Conservation (phyloP, 2,797 vertebrate genomes). For the Gephyroberyx darwinii region DNA sequence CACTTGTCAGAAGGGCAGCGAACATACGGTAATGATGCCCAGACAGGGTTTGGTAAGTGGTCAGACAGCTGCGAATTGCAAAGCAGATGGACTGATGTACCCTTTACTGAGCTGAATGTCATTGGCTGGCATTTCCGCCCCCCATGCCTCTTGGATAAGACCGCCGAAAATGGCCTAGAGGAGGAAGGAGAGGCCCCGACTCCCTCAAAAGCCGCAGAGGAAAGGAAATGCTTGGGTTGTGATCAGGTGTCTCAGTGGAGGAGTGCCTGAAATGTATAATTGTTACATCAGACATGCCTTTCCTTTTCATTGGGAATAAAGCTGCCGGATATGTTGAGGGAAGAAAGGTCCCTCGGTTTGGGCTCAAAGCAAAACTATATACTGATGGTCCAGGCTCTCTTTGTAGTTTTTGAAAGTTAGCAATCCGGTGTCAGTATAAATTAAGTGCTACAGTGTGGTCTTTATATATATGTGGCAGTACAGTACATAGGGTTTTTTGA, state of each 20-base stretch:
- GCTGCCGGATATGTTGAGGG: neutral
- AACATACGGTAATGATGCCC: slow-evolving; percentile 75
- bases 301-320: neutral
- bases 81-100: slow-evolving; percentile 80
- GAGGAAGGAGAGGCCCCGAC: slow-evolving; percentile 28
- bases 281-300: slow-evolving; percentile 3
- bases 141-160: slow-evolving; percentile 64
- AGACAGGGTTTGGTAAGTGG: slow-evolving; percentile 72
- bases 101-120: slow-evolving; percentile 80
- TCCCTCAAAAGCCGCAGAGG: slow-evolving; percentile 18
- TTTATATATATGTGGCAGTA: too few relatives aligned
- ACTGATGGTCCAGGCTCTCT: neutral
- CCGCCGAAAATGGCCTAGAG: slow-evolving; percentile 59
- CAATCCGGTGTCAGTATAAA: neutral
- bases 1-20: slow-evolving; percentile 60
- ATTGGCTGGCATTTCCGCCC: slow-evolving; percentile 77
- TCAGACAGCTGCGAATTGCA: slow-evolving; percentile 71
- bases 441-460: neutral
- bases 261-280: slow-evolving; percentile 9
- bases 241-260: slow-evolving; percentile 15
- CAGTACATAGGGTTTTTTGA: too few relatives aligned
- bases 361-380: neutral
- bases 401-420: neutral
- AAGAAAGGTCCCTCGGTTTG: neutral
- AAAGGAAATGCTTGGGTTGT: slow-evolving; percentile 4